Evolutionary conservation across 2,113 vertebrate genomes (phyloP).

Genomic region (Platichthys flesus): DNA sequence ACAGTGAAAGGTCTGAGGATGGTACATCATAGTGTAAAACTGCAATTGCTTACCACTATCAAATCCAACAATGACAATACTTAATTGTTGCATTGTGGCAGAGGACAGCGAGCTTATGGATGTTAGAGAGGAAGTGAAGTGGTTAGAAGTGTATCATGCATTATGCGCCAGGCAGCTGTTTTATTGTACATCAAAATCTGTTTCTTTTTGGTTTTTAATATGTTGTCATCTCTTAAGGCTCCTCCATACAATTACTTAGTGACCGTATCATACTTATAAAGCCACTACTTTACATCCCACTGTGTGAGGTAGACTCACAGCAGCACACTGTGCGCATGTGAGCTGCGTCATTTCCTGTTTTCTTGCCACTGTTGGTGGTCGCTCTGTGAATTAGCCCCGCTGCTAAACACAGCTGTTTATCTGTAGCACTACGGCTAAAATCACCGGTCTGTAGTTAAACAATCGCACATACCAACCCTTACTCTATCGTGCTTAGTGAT

Average conservation of each 20-base stretch:
- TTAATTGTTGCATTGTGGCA: neutral
- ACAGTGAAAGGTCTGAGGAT: too few species aligned
- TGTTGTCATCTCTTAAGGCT: constrained; percentile 49
- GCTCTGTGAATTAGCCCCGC: too few species aligned
- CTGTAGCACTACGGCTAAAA: too few species aligned
- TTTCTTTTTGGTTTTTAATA: constrained; percentile 68
- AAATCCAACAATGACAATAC: neutral
- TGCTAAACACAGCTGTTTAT: too few species aligned
- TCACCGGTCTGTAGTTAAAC: too few species aligned
- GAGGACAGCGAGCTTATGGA: neutral
- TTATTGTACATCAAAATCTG: constrained; percentile 49
- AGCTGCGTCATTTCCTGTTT: too few species aligned
- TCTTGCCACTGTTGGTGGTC: too few species aligned
- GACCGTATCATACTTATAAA: constrained; percentile 18
- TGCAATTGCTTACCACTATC: neutral
- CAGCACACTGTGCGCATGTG: neutral
- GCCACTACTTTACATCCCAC: constrained; percentile 23
- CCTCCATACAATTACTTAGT: constrained; percentile 40
- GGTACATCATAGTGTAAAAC: neutral
- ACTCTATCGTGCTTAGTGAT: too few species aligned
- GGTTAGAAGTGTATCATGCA: constrained; percentile 32
- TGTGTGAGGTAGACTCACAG: neutral
- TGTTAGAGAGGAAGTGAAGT: neutral
- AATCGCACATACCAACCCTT: too few species aligned
- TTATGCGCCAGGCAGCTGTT: constrained; percentile 40